phyloP scores from a whole-genome alignment of 2,888 invertebrate species.

The Drosophila nr. fundita region DNA sequence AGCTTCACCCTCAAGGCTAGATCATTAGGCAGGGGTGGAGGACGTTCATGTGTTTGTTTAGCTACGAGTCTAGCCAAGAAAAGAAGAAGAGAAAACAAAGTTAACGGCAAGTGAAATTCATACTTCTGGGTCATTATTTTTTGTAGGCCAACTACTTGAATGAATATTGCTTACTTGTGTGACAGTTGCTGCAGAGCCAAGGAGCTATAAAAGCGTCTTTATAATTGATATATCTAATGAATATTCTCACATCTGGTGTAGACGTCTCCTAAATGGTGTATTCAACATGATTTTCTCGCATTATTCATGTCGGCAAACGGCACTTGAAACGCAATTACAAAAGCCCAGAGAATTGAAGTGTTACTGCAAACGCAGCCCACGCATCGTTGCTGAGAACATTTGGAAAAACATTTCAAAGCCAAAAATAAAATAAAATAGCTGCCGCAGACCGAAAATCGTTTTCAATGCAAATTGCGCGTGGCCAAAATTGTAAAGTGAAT shows the following conservation, averaged over 20 bases:
- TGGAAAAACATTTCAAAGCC: conserved; percentile 37
- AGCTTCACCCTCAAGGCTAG: conserved; percentile 16
- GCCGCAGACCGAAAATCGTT: conserved; percentile 27
- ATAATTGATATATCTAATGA: conserved; percentile 6
- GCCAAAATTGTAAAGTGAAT: conserved; percentile 49
- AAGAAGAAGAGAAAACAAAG: conserved; percentile 9
- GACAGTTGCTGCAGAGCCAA: neutral
- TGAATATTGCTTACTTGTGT: conserved; percentile 1
- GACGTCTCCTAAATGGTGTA: conserved; percentile 3
- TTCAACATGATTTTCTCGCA: conserved; percentile 29
- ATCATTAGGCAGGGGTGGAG: conserved; percentile 36
- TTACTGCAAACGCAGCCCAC: conserved; percentile 34
- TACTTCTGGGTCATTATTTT: conserved; percentile 67
- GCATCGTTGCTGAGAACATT: conserved; percentile 55
- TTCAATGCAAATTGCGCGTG: conserved; percentile 63
- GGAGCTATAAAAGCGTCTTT: too few species aligned
- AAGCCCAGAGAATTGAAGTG: conserved; percentile 23
- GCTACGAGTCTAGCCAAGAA: conserved; percentile 37
- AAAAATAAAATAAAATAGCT: conserved; percentile 13
- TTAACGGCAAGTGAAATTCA: conserved; percentile 47
- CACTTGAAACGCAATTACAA: conserved; percentile 63
- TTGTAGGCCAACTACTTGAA: conserved; percentile 14
- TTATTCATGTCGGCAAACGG: conserved; percentile 52
- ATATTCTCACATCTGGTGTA: conserved; percentile 1
- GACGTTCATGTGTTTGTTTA: conserved; percentile 31